A percentile compares a stretch with the other conserved stretches of the same genome.
Conservation (phyloP, 2,888 invertebrate species). For the Auanema sp. region DNA sequence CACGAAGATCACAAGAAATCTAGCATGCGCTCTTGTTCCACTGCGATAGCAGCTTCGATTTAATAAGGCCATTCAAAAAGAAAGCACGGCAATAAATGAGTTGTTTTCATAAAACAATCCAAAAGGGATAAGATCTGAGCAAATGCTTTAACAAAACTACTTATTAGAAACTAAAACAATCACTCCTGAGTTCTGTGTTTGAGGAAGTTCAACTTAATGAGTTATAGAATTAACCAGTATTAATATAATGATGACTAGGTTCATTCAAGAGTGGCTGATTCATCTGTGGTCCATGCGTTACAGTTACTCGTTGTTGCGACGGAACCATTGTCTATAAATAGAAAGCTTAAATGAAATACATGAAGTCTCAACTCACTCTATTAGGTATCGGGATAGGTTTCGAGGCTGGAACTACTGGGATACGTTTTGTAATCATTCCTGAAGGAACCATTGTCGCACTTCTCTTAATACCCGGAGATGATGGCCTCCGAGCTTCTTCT, state of each 20-base stretch:
- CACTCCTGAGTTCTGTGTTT: too few species aligned
- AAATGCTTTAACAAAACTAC: too few species aligned
- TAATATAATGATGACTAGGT: conserved; percentile 5
- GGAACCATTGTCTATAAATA: neutral
- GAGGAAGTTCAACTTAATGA: neutral
- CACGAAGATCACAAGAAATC: too few species aligned
- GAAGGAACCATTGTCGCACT: conserved; percentile 1
- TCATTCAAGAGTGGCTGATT: conserved; percentile 7
- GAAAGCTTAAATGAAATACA: neutral
- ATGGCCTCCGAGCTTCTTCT: conserved; percentile 19
- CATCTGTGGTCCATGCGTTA: neutral
- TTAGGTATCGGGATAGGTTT: conserved; percentile 9
- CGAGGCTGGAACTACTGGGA: conserved; percentile 6
- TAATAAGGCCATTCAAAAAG: too few species aligned
- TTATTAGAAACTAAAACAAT: too few species aligned
- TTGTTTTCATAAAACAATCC: too few species aligned
- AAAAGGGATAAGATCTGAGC: too few species aligned
- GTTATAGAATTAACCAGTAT: neutral
- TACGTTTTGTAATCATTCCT: conserved; percentile 6
- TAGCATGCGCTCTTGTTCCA: too few species aligned
- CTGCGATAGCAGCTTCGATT: too few species aligned
- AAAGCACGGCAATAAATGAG: too few species aligned
- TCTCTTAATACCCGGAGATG: conserved; percentile 17
- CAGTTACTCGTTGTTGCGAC: conserved; percentile 5
- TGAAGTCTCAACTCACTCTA: conserved; percentile 2